Evolutionary conservation across 37 sponge, comb jelly and placozoan species (phyloP).

Genomic region (Corticium candelabrum): DNA sequence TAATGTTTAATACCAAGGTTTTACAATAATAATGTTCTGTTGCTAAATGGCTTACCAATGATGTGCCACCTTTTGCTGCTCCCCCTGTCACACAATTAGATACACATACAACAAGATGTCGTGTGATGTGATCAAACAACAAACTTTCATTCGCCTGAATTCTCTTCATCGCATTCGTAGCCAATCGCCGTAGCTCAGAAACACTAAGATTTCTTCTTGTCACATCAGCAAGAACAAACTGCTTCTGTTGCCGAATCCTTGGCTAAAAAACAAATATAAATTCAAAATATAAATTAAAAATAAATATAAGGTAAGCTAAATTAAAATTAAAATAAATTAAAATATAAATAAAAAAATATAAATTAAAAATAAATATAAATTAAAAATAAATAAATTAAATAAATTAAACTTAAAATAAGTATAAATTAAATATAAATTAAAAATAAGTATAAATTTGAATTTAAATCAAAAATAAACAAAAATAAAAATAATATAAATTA

Average conservation of each 20-base stretch:
- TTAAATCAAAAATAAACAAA: too few species aligned
- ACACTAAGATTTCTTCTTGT: background rate
- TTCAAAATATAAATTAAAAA: background rate
- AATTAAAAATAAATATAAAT: background rate
- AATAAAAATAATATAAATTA: too few species aligned
- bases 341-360: background rate
- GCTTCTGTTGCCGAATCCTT: background rate
- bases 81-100: too few species aligned
- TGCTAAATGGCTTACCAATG: too few species aligned
- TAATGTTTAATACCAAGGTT: too few species aligned
- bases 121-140: too few species aligned
- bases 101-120: too few species aligned
- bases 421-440: too few species aligned
- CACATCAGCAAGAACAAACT: background rate
- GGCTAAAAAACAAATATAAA: background rate
- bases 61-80: too few species aligned
- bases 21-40: too few species aligned
- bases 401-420: too few species aligned
- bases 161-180: background rate
- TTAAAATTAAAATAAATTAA: background rate
- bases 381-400: background rate
- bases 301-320: background rate
- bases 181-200: background rate
- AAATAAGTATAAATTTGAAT: background rate
- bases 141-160: too few species aligned